These are phyloP conservation scores for Drosophila santomea DNA, from an alignment of 1,140 invertebrate species.

Conservation along the genomic window DNA sequence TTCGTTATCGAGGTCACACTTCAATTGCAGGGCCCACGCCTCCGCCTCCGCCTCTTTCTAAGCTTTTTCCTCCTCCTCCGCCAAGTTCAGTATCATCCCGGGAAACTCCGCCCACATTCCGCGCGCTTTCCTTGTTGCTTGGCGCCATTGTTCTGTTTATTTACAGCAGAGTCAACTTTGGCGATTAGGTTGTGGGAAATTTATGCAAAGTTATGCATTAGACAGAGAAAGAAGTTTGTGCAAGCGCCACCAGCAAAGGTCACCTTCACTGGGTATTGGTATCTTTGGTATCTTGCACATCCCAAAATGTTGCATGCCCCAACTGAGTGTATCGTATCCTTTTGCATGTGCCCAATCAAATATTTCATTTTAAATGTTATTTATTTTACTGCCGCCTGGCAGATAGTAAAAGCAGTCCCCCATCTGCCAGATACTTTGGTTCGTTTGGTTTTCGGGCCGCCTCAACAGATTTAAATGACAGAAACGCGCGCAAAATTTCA, in stretches of 20 bases:
- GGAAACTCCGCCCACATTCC: slow-evolving; percentile 13
- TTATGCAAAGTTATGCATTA: slow-evolving; percentile 74
- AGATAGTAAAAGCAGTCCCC: slow-evolving; percentile 19
- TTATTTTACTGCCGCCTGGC: slow-evolving; percentile 42
- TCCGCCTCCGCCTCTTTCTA: not conserved
- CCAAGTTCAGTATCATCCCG: slow-evolving; percentile 67
- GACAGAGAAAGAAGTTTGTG: slow-evolving; percentile 24
- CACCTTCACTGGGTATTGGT: slow-evolving; percentile 42
- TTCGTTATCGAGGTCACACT: slow-evolving; percentile 69
- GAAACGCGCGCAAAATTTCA: slow-evolving; percentile 80
- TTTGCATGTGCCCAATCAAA: slow-evolving; percentile 47
- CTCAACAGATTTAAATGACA: slow-evolving; percentile 83
- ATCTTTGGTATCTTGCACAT: not conserved
- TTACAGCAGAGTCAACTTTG: slow-evolving; percentile 59
- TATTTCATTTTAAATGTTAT: slow-evolving; percentile 61
- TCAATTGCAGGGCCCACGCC: slow-evolving; percentile 50
- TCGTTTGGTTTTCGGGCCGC: slow-evolving; percentile 41
- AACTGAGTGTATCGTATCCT: slow-evolving; percentile 12
- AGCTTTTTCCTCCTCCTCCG: too few species aligned
- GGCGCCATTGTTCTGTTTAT: slow-evolving; percentile 64
- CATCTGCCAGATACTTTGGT: slow-evolving; percentile 65
- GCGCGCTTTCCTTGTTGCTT: slow-evolving; percentile 9
- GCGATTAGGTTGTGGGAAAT: slow-evolving; percentile 54
- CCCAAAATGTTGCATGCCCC: slow-evolving; percentile 36
- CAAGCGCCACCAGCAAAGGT: slow-evolving; percentile 47